Conservation (phyloP, 2,888 invertebrate species). For the Neocrepidodera transversa region DNA sequence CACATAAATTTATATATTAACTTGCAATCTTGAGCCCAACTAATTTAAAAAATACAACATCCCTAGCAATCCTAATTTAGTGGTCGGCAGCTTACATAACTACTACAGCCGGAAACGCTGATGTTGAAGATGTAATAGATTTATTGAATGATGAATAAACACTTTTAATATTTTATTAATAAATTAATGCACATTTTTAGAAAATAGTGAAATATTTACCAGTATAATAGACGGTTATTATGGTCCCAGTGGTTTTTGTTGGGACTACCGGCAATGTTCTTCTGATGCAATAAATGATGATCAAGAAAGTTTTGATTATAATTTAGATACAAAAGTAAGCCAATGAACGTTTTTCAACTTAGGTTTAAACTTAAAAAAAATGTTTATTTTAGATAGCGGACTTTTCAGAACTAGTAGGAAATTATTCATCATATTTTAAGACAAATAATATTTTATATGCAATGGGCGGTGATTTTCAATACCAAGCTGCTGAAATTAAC, state of each 20-base stretch:
- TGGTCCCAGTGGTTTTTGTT: constrained; percentile 69
- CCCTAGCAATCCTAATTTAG: no score
- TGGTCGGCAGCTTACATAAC: no score
- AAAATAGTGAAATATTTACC: constrained; percentile 52
- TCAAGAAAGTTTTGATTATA: constrained; percentile 68
- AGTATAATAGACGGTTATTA: constrained; percentile 54
- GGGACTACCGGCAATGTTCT: constrained; percentile 60
- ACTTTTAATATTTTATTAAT: no score
- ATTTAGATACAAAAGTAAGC: constrained; percentile 67
- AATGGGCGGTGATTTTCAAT: constrained; percentile 73
- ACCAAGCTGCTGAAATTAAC: constrained; percentile 64
- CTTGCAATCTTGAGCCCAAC: no score
- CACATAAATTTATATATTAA: no score
- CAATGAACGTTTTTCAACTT: neutral
- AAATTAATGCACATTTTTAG: no score
- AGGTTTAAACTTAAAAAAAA: no score
- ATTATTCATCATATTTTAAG: constrained; percentile 62
- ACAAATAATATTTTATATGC: constrained; percentile 69
- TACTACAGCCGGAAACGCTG: no score
- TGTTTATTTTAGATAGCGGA: constrained; percentile 35
- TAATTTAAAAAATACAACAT: no score
- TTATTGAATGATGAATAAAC: no score
- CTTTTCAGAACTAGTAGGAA: constrained; percentile 51
- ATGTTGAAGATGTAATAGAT: no score
- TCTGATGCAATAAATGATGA: constrained; percentile 74